A percentile compares a stretch with the other conserved stretches of the same genome.
phyloP scores from a whole-genome alignment of 2,888 invertebrate species.

The Eudasyphora cyanicolor region DNA sequence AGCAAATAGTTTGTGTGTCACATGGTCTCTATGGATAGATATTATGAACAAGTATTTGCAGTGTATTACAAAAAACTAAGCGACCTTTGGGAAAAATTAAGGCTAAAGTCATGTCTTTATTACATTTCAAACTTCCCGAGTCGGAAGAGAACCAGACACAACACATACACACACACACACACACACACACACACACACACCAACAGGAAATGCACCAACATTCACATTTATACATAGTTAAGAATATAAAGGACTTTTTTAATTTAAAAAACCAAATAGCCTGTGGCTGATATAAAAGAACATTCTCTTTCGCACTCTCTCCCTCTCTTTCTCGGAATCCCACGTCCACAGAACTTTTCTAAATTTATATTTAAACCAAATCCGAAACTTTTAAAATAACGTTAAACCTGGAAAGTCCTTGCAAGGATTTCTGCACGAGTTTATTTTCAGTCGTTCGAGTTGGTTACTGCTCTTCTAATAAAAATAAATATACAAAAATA shows the following conservation, averaged over 20 bases:
- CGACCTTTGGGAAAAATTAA: not conserved
- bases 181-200: not conserved
- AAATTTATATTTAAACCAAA: not conserved
- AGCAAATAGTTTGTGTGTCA: not conserved
- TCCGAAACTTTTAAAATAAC: not conserved
- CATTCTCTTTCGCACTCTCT: not conserved
- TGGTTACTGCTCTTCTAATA: not conserved
- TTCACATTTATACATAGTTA: not conserved
- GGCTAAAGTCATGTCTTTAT: too few relatives aligned
- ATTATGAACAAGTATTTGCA: too few relatives aligned
- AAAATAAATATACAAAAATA: not conserved
- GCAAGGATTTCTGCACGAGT: not conserved
- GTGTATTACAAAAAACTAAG: too few relatives aligned
- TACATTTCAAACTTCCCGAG: too few relatives aligned
- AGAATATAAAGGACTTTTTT: conserved; percentile 1
- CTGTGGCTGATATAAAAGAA: not conserved
- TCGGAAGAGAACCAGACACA: too few relatives aligned
- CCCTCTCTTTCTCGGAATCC: not conserved
- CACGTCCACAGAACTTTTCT: not conserved
- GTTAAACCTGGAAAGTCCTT: not conserved
- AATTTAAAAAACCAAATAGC: not conserved
- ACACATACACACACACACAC: not conserved
- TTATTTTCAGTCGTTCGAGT: not conserved
- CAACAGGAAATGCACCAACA: not conserved
- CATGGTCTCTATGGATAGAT: too few relatives aligned